phyloP scores from a whole-genome alignment of 2,113 vertebrate species.

The Tyrannus savana region DNA sequence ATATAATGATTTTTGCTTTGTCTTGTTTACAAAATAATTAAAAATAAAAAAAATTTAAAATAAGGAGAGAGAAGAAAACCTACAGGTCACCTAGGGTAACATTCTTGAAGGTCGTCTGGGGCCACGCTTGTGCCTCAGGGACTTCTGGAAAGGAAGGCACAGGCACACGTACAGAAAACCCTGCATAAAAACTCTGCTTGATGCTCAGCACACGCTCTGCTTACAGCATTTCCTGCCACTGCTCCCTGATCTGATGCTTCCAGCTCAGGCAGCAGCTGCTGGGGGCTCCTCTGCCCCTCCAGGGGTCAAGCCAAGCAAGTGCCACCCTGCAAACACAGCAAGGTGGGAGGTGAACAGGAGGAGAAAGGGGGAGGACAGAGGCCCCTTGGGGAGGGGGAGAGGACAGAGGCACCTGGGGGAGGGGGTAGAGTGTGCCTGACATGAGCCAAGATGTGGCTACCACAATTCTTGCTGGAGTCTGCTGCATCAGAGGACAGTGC shows the following conservation, averaged over 20 bases:
- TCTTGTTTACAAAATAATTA: background rate
- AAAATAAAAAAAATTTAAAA: background rate
- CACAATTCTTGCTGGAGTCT: background rate
- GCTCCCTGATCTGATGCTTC: background rate
- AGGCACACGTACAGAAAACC: background rate
- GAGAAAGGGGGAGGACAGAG: background rate
- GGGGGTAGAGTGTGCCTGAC: background rate
- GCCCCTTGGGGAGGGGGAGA: background rate
- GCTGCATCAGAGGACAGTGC: background rate
- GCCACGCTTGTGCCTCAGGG: background rate
- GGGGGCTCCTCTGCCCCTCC: background rate
- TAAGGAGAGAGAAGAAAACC: background rate
- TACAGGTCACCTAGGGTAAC: background rate
- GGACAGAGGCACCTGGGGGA: background rate
- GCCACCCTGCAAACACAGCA: background rate
- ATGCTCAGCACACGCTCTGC: accelerated
- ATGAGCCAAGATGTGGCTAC: background rate
- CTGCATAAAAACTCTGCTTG: background rate
- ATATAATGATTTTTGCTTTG: background rate
- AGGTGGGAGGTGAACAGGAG: background rate
- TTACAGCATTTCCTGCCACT: background rate
- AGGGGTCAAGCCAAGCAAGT: background rate
- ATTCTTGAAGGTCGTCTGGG: background rate
- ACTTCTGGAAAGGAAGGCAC: background rate
- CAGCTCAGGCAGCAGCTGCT: background rate